Base-by-base conservation (phyloP, 2,797 vertebrate genomes). In the Melanitta fusca region DNA sequence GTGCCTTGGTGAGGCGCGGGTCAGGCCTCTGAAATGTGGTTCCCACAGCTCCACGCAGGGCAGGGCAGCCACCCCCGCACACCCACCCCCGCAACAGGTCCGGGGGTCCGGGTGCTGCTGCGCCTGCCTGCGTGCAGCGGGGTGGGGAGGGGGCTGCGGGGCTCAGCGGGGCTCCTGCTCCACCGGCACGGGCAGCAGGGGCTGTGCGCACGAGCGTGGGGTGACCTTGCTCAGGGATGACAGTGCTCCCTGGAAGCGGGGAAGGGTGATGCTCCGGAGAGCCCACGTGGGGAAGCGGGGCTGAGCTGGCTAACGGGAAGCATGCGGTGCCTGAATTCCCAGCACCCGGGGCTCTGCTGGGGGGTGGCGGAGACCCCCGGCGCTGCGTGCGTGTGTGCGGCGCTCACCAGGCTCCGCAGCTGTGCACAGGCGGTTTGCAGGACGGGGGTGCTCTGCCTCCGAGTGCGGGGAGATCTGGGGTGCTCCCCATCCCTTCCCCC, bases 141-240 rank as follows among this genome's bases (percentile, higher is more conserved):
- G 68, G 30, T 56, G 51, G 43, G 77, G 65, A 41, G 18, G 53
- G 43, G 80, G 51, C 41, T 47, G 27, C 1, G 5, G 43, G 54
- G 34, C 19, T 43, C n/a, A 3, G 32, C 0, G 4, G 28, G 58
- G 61, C 32, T 61, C 56, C 43, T 6, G 4, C 39, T 47, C 27
- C 14, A 22, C 3, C 32, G 8, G 36, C 4, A 14, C 11, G 11
- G 61, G 21, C 56, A 41, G 2, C 18, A 66, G 56, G 56, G 93
- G 69, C 86, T 95, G 49, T 56, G 74, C 32, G 10, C 34, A 75
- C 5, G 6, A 56, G 80, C 4, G 0, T 53, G 51, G 45, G 78
- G 68, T 92, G 94, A 95, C 96, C 93, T 95, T 94, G 93, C 81
- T 73, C 49, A 39, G 94, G 54, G 66, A 91, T 92, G 87, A 89